These are phyloP conservation scores for Pantherophis vulpinus DNA, from an alignment of 2,797 vertebrate genomes.

Conservation along the genomic window DNA sequence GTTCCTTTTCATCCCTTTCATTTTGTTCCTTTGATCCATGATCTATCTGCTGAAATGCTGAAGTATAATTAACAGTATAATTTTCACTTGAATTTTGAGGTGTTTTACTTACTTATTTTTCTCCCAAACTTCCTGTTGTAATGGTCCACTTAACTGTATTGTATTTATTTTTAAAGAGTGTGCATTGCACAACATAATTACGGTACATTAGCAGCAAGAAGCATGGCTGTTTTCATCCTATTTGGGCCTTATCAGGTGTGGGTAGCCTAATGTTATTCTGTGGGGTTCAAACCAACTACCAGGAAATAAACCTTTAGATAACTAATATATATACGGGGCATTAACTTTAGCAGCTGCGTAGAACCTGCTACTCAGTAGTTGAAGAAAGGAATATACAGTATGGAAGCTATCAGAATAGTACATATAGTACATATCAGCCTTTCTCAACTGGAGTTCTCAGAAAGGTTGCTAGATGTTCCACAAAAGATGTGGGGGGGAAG, in stretches of 20 bases:
- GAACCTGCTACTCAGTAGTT: background rate
- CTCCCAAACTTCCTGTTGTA: constrained; percentile 65
- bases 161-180: constrained; percentile 15
- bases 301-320: background rate
- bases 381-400: background rate
- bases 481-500: background rate
- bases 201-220: background rate
- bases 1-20: constrained; percentile 69
- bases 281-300: background rate
- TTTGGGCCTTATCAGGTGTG: background rate
- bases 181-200: background rate
- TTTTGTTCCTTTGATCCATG: constrained; percentile 68
- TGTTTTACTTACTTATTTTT: constrained; percentile 34
- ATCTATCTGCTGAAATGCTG: constrained; percentile 59
- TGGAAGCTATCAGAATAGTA: background rate
- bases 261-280: background rate
- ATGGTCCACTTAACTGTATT: constrained; percentile 64
- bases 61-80: constrained; percentile 57
- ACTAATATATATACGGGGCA: background rate
- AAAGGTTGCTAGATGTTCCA: background rate
- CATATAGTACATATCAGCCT: background rate
- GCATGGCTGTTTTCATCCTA: background rate
- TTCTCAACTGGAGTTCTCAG: background rate
- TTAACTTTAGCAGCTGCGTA: background rate
- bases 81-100: constrained; percentile 51